A percentile compares a stretch with the other conserved stretches of the same genome.
Conservation (phyloP, 1,140 invertebrate species). For the Drosophila funebris region DNA sequence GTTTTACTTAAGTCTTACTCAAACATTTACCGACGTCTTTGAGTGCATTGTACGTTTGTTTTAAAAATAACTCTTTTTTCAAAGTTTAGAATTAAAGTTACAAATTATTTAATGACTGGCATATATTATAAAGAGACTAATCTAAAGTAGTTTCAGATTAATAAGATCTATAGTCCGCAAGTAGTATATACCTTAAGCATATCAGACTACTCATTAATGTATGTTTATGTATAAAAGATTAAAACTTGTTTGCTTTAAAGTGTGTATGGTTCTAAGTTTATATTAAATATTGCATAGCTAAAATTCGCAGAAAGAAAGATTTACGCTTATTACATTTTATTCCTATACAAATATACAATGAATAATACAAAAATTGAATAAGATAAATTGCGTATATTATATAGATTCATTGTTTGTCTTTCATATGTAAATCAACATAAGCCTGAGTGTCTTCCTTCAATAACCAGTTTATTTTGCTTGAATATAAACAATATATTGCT, state of each 20-base stretch:
- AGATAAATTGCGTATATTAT: neutral
- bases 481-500: neutral
- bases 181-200: neutral
- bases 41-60: neutral
- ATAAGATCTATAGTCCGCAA: too few species aligned
- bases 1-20: neutral
- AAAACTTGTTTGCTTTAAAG: too few species aligned
- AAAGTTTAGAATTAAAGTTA: too few species aligned
- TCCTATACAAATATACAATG: neutral
- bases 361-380: neutral
- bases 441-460: neutral
- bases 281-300: too few species aligned
- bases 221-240: too few species aligned
- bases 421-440: constrained; percentile 3
- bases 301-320: too few species aligned
- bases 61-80: neutral
- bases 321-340: too few species aligned
- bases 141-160: too few species aligned
- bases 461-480: neutral
- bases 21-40: constrained; percentile 18
- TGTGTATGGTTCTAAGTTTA: too few species aligned
- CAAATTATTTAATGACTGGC: too few species aligned
- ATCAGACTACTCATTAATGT: neutral
- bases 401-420: neutral
- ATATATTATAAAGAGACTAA: too few species aligned